These are phyloP conservation scores for Urocyon cinereoargenteus DNA, from an alignment of 2,797 vertebrate species.

Conservation along the genomic window DNA sequence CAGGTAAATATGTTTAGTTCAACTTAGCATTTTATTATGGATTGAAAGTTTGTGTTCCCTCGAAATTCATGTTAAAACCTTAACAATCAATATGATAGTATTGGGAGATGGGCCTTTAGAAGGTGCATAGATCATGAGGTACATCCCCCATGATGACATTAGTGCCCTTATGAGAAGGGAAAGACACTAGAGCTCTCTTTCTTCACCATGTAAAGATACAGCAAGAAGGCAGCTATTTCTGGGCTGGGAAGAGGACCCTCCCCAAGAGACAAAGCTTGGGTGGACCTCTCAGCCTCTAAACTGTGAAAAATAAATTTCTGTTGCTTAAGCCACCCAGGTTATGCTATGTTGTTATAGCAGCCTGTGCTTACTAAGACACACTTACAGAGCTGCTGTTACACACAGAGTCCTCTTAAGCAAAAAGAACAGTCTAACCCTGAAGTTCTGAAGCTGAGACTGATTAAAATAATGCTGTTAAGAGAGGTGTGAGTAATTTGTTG, in stretches of 20 bases:
- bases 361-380: neutral
- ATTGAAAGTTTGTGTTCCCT: neutral
- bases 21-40: neutral
- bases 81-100: neutral
- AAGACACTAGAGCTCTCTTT: neutral
- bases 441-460: neutral
- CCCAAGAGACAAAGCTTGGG: neutral
- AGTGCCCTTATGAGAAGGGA: neutral
- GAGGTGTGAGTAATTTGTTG: neutral
- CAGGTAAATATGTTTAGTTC: neutral
- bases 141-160: neutral
- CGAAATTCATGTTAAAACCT: neutral
- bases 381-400: neutral
- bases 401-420: neutral
- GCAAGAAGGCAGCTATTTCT: neutral
- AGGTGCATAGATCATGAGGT: neutral
- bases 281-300: neutral
- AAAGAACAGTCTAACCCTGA: neutral
- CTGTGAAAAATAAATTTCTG: neutral
- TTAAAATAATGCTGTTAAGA: neutral
- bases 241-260: neutral
- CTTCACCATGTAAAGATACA: neutral
- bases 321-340: neutral
- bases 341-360: neutral
- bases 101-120: neutral